Evolutionary conservation across 1,140 invertebrate species (phyloP).

Genomic region (Sitophilus oryzae): DNA sequence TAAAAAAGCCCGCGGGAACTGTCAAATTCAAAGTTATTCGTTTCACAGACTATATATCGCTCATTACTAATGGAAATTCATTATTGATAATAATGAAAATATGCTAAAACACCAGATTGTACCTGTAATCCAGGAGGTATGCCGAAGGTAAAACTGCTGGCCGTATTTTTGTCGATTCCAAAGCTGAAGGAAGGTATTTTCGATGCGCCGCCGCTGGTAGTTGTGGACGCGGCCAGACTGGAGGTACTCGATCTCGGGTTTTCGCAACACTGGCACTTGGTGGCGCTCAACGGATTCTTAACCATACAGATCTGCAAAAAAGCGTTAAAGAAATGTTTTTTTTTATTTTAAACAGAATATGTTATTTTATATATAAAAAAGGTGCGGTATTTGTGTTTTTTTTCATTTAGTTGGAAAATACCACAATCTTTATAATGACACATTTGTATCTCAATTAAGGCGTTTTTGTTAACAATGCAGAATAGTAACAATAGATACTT

Average conservation of each 20-base stretch:
- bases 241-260: not conserved
- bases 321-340: constrained; percentile 13
- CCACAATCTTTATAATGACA: too few species aligned
- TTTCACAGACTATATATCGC: too few species aligned
- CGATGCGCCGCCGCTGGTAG: not conserved
- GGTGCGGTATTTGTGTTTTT: too few species aligned
- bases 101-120: too few species aligned
- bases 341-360: not conserved
- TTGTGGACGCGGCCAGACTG: not conserved
- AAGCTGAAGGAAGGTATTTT: constrained; percentile 39
- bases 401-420: too few species aligned
- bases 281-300: not conserved
- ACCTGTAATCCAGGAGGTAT: constrained; percentile 12
- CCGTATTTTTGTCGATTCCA: constrained; percentile 43
- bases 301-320: constrained; percentile 18
- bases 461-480: too few species aligned
- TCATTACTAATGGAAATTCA: too few species aligned
- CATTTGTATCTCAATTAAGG: too few species aligned
- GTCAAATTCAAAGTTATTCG: too few species aligned
- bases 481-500: too few species aligned
- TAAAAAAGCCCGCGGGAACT: too few species aligned
- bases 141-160: constrained; percentile 27
- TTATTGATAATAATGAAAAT: not conserved
- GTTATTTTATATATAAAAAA: not conserved
- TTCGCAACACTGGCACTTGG: not conserved